Conservation (phyloP, 1,140 invertebrate genomes). For the Acromyrmex heyeri region DNA sequence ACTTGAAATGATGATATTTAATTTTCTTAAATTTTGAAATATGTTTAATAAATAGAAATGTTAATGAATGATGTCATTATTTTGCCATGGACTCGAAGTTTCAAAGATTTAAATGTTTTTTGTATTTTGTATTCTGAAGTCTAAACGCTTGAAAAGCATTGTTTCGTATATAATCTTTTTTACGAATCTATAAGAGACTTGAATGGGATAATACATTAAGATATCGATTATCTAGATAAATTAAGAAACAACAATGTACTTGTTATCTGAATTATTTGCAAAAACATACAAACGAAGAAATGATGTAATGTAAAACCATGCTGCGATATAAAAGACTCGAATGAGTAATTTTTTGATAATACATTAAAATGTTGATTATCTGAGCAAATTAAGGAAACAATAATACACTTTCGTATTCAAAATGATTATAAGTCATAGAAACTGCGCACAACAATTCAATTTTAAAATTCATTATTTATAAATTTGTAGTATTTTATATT, state of each 20-base stretch:
- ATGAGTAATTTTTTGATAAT: too few relatives aligned
- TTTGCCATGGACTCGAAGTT: background rate
- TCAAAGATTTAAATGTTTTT: constrained; percentile 4
- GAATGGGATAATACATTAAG: background rate
- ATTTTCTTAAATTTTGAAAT: background rate
- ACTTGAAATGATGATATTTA: background rate
- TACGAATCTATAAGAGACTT: background rate
- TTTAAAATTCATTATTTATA: background rate
- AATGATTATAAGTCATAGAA: constrained; percentile 5
- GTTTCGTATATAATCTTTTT: background rate
- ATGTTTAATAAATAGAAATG: background rate
- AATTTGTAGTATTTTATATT: constrained; percentile 4
- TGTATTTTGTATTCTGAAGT: background rate
- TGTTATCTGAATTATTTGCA: background rate
- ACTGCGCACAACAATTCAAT: background rate
- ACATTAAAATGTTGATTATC: too few relatives aligned
- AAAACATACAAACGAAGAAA: background rate
- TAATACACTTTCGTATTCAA: background rate
- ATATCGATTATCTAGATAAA: background rate
- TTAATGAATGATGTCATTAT: background rate
- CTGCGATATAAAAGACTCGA: too few relatives aligned
- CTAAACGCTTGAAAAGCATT: background rate
- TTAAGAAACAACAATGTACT: background rate
- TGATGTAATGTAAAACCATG: too few relatives aligned
- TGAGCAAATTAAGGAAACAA: too few relatives aligned